phyloP scores from a whole-genome alignment of 2,888 invertebrate species.

The Sarcophaga rosellei region DNA sequence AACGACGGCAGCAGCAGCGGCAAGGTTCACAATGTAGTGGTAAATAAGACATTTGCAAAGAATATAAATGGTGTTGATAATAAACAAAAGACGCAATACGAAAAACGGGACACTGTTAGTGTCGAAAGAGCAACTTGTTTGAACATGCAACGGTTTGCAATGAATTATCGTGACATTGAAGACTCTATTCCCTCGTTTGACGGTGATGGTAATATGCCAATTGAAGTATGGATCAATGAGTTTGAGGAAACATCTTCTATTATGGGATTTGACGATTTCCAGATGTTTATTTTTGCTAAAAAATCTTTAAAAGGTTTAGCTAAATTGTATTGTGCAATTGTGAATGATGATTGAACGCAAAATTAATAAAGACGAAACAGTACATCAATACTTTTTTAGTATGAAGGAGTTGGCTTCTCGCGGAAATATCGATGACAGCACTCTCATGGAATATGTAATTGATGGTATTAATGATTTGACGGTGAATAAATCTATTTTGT shows the following conservation, averaged over 20 bases:
- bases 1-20: background rate
- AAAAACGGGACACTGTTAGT: background rate
- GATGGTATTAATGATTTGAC: no score
- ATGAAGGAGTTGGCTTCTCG: conserved; percentile 78
- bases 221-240: conserved; percentile 28
- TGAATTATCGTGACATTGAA: conserved; percentile 46
- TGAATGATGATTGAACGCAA: conserved; percentile 69
- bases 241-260: conserved; percentile 44
- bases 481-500: no score
- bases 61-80: background rate
- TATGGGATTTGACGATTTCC: conserved; percentile 49
- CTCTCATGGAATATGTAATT: no score
- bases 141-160: conserved; percentile 19
- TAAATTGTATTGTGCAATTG: conserved; percentile 42
- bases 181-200: conserved; percentile 57
- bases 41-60: no score
- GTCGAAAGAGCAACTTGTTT: background rate
- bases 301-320: no score
- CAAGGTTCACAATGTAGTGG: no score
- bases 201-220: conserved; percentile 27
- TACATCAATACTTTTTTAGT: conserved; percentile 76
- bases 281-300: background rate
- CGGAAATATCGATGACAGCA: conserved; percentile 39
- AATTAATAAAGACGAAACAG: conserved; percentile 74
- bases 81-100: background rate